Evolutionary conservation across 92 coral and sea anemone genomes (phyloP).

Genomic region (Siderastrea siderea): DNA sequence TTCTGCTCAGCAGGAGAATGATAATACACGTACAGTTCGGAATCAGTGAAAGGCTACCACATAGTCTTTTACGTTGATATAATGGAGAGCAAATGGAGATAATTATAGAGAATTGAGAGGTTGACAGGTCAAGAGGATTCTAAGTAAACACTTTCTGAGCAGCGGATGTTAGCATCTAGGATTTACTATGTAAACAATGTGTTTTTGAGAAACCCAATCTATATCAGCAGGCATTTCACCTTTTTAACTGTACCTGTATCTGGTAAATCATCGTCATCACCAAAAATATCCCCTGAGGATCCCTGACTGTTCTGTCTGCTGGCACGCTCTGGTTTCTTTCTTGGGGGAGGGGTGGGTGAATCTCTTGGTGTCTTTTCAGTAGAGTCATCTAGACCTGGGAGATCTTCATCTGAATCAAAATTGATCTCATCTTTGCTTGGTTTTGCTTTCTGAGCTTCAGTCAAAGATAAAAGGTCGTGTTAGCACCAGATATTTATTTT

Average conservation of each 20-base stretch:
- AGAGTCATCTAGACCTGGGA: slow-evolving; percentile 86
- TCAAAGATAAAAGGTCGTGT: neutral
- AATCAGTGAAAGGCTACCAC: too few species aligned
- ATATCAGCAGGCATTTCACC: too few species aligned
- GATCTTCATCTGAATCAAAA: slow-evolving; percentile 93
- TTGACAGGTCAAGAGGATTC: too few species aligned
- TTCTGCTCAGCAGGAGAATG: slow-evolving; percentile 8
- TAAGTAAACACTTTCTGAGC: too few species aligned
- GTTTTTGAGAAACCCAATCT: too few species aligned
- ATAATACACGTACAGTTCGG: neutral
- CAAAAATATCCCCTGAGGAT: slow-evolving; percentile 81
- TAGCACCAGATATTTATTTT: neutral
- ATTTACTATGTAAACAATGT: too few species aligned
- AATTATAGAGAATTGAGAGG: too few species aligned
- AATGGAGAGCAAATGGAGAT: too few species aligned
- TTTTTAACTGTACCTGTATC: slow-evolving; percentile 53
- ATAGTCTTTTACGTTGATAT: too few species aligned
- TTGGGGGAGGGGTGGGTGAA: slow-evolving; percentile 52
- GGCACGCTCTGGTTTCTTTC: slow-evolving; percentile 11
- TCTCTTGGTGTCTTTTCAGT: slow-evolving; percentile 47
- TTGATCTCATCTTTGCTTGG: slow-evolving; percentile 78
- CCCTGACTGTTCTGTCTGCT: slow-evolving; percentile 10
- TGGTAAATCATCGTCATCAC: slow-evolving; percentile 87
- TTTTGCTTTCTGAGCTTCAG: slow-evolving; percentile 29
- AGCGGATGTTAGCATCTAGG: too few species aligned